A percentile compares a stretch with the other conserved stretches of the same genome.
Evolutionary conservation across 1,140 invertebrate species (phyloP).

Genomic region (Drosophila teissieri): DNA sequence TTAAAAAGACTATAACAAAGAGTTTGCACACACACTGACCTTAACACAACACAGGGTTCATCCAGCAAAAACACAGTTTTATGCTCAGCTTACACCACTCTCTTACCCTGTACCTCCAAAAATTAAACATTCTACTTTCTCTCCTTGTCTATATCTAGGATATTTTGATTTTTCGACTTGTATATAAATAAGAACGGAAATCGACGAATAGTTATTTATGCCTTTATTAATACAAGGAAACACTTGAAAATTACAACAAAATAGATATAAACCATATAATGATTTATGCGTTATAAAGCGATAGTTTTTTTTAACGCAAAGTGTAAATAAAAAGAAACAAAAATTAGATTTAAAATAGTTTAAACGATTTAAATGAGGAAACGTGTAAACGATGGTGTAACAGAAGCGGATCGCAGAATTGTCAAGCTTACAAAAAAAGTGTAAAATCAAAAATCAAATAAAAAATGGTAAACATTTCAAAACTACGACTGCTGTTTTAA

Average conservation of each 20-base stretch:
- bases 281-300: constrained; percentile 35
- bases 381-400: constrained; percentile 53
- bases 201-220: constrained; percentile 72
- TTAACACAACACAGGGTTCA: constrained; percentile 41
- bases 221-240: constrained; percentile 62
- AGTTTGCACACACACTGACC: constrained; percentile 29
- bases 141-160: constrained; percentile 30
- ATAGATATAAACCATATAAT: constrained; percentile 41
- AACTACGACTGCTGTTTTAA: constrained; percentile 8
- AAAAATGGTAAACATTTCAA: constrained; percentile 70
- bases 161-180: constrained; percentile 55
- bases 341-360: constrained; percentile 59
- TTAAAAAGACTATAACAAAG: constrained; percentile 45
- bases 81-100: constrained; percentile 46
- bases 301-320: constrained; percentile 38
- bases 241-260: constrained; percentile 40
- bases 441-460: constrained; percentile 77
- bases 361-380: constrained; percentile 56
- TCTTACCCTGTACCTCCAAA: constrained; percentile 5
- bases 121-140: constrained; percentile 22
- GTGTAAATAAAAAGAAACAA: constrained; percentile 62
- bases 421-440: constrained; percentile 71
- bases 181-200: constrained; percentile 59
- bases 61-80: constrained; percentile 53
- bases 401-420: constrained; percentile 46